These are phyloP conservation scores for Pseudomyrmex flavicornis DNA, from an alignment of 1,140 invertebrate genomes.

Conservation along the genomic window DNA sequence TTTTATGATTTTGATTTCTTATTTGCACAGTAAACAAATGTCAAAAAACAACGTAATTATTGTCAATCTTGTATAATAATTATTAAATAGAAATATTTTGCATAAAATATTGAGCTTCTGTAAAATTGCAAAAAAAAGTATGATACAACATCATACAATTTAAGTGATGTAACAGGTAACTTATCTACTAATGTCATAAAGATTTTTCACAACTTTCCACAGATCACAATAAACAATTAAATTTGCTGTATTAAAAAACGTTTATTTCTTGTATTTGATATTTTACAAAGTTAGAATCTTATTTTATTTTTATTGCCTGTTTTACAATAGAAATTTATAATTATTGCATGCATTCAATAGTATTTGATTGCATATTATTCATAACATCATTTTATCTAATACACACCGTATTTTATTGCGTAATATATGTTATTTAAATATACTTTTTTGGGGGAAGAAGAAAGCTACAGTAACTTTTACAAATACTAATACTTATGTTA, in stretches of 20 bases:
- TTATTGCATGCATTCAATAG: slow-evolving; percentile 24
- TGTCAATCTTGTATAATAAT: no score
- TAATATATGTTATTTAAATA: not conserved
- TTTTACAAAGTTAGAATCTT: not conserved
- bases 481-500: not conserved
- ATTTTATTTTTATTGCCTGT: slow-evolving; percentile 30
- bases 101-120: not conserved
- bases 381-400: not conserved
- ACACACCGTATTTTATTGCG: no score
- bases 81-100: no score
- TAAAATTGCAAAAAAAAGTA: slow-evolving; percentile 10
- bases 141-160: not conserved
- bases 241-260: not conserved
- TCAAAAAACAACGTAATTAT: no score
- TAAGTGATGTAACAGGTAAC: not conserved
- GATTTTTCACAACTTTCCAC: not conserved
- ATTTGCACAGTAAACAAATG: not conserved
- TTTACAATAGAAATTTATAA: slow-evolving; percentile 16
- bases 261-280: slow-evolving; percentile 7
- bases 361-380: slow-evolving; percentile 4
- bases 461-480: not conserved
- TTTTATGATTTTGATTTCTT: not conserved
- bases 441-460: not conserved
- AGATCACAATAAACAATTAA: no score
- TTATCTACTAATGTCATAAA: not conserved